phyloP scores from a whole-genome alignment of 1,140 invertebrate species.

The Polypedilum pembai region DNA sequence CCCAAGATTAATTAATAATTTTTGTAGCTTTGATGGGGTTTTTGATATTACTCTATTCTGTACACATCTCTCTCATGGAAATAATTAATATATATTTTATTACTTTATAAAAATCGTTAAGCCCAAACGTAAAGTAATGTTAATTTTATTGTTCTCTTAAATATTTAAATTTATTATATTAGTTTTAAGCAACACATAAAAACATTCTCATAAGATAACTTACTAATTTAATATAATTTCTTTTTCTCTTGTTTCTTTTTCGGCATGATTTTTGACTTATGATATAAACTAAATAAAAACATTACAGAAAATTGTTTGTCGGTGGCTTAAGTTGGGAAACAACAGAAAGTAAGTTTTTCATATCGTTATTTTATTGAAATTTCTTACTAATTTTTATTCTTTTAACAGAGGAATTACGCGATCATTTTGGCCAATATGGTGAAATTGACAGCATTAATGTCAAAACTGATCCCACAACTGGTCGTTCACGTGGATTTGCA shows the following conservation, averaged over 20 bases:
- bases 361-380: slow-evolving; percentile 22
- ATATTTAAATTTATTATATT: no score
- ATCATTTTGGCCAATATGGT: slow-evolving; percentile 82
- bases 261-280: background rate
- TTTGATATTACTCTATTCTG: no score
- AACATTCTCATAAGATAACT: background rate
- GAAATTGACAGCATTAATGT: slow-evolving; percentile 91
- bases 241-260: slow-evolving; percentile 17
- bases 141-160: no score
- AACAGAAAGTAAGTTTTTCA: slow-evolving; percentile 79
- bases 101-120: no score
- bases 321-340: slow-evolving; percentile 96
- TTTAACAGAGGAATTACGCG: slow-evolving; percentile 81
- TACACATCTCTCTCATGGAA: no score
- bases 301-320: slow-evolving; percentile 94
- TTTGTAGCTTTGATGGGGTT: slow-evolving; percentile 1
- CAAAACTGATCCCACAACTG: slow-evolving; percentile 85
- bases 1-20: background rate
- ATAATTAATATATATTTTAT: no score
- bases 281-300: slow-evolving; percentile 20
- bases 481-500: slow-evolving; percentile 83
- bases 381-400: slow-evolving; percentile 42
- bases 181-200: background rate
- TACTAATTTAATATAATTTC: background rate
- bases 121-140: no score